These are phyloP conservation scores for Habropoda laboriosa DNA, from an alignment of 1,140 invertebrate genomes.

Conservation along the genomic window DNA sequence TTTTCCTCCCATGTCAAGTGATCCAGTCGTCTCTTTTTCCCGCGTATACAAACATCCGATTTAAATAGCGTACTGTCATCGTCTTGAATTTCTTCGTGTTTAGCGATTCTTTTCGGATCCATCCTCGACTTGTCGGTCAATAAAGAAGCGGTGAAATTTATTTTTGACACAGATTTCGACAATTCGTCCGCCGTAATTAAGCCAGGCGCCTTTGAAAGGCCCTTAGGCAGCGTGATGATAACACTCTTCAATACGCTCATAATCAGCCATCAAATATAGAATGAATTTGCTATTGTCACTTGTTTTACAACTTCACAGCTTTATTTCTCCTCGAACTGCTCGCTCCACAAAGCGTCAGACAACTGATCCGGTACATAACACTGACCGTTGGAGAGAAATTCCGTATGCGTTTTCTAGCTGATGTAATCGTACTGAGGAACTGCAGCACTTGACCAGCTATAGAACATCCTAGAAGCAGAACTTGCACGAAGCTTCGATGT, in stretches of 20 bases:
- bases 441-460: not conserved
- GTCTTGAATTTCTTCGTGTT: slow-evolving; percentile 43
- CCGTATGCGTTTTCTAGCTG: slow-evolving; percentile 16
- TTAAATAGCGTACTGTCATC: slow-evolving; percentile 58
- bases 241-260: slow-evolving; percentile 77
- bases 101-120: slow-evolving; percentile 56
- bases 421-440: slow-evolving; percentile 34
- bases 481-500: not conserved
- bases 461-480: not conserved
- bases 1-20: slow-evolving; percentile 92
- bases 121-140: slow-evolving; percentile 70
- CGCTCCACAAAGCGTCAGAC: not conserved
- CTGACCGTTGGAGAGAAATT: not conserved
- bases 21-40: slow-evolving; percentile 88
- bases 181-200: slow-evolving; percentile 45
- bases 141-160: slow-evolving; percentile 73
- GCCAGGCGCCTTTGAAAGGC: slow-evolving; percentile 62
- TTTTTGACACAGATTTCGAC: slow-evolving; percentile 57
- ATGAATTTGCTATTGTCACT: not conserved
- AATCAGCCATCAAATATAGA: slow-evolving; percentile 65
- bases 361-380: slow-evolving; percentile 28
- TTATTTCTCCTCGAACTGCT: not conserved
- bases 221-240: slow-evolving; percentile 77
- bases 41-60: slow-evolving; percentile 68
- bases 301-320: not conserved